phyloP scores from a whole-genome alignment of 2,888 invertebrate species.

The Neoaliturus tenellus region DNA sequence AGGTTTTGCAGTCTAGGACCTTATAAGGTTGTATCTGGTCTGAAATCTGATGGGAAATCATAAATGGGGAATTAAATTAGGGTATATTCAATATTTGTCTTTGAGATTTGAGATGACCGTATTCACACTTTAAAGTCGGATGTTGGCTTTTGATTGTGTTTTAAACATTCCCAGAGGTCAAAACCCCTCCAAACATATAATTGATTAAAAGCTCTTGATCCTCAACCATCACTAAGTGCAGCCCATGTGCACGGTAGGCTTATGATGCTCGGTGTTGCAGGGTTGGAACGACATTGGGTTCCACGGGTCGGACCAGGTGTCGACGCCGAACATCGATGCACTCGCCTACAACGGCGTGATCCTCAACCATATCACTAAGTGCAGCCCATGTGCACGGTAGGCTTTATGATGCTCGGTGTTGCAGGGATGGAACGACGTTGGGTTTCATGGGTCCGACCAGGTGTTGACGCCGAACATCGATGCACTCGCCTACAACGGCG shows the following conservation, averaged over 20 bases:
- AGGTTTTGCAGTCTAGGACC: too few relatives aligned
- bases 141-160: too few relatives aligned
- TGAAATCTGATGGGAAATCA: too few relatives aligned
- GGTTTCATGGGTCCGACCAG: conserved; percentile 92
- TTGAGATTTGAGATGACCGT: too few relatives aligned
- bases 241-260: conserved; percentile 80
- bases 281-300: conserved; percentile 96
- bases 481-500: conserved; percentile 88
- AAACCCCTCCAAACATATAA: too few relatives aligned
- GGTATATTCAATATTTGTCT: too few relatives aligned
- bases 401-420: conserved; percentile 59
- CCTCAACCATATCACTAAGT: conserved; percentile 91
- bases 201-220: too few relatives aligned
- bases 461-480: conserved; percentile 95
- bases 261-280: conserved; percentile 73
- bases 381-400: conserved; percentile 85
- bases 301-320: conserved; percentile 91
- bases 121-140: too few relatives aligned
- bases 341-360: conserved; percentile 90
- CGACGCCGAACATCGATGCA: conserved; percentile 93
- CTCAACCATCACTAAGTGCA: conserved; percentile 91
- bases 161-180: too few relatives aligned
- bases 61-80: too few relatives aligned
- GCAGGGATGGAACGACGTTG: conserved; percentile 95
- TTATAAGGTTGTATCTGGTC: too few relatives aligned